These are phyloP conservation scores for Pandemis cinnamomeana DNA, from an alignment of 2,888 invertebrate species.

Conservation along the genomic window DNA sequence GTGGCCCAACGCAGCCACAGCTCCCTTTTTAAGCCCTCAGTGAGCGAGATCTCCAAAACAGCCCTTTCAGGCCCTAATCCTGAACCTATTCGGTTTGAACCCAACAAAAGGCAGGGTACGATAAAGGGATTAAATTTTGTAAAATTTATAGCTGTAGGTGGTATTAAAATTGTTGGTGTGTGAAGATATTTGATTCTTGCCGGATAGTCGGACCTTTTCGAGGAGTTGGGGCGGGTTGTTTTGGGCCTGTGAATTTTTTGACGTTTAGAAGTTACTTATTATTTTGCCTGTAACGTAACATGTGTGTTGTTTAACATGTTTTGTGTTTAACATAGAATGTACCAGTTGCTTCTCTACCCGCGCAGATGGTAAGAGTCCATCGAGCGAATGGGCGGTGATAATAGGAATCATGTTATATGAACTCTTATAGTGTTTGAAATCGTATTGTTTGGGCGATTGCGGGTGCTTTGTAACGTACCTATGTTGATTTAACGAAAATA, in stretches of 20 bases:
- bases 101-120: constrained; percentile 63
- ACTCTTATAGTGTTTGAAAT: too few species aligned
- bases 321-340: too few species aligned
- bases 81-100: constrained; percentile 57
- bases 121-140: constrained; percentile 79
- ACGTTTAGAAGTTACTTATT: neutral
- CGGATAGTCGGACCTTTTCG: constrained; percentile 34
- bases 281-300: neutral
- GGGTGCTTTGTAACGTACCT: too few species aligned
- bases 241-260: constrained; percentile 27
- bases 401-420: too few species aligned
- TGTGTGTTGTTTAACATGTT: too few species aligned
- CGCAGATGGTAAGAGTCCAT: too few species aligned
- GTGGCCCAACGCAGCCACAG: neutral
- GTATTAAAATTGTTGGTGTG: constrained; percentile 57
- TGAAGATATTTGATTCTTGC: constrained; percentile 53
- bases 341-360: too few species aligned
- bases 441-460: too few species aligned
- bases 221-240: constrained; percentile 31
- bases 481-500: too few species aligned
- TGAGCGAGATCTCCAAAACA: constrained; percentile 48
- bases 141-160: constrained; percentile 65
- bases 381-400: too few species aligned
- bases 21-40: constrained; percentile 3
- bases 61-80: constrained; percentile 57